phyloP scores from a whole-genome alignment of 2,888 invertebrate genomes.

The Drosophila kanekoi region DNA sequence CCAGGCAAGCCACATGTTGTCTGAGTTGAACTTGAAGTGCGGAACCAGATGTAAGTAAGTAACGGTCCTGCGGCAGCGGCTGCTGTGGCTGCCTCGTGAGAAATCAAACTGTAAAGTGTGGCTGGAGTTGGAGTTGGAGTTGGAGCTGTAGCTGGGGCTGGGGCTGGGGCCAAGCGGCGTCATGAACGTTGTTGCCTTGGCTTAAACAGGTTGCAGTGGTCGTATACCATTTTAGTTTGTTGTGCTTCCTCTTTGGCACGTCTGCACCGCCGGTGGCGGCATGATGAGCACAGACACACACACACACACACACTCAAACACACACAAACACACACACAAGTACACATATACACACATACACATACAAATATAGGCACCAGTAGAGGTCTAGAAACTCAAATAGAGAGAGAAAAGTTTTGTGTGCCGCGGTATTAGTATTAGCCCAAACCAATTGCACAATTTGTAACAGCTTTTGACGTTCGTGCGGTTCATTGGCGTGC shows the following conservation, averaged over 20 bases:
- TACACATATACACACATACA: slow-evolving; percentile 15
- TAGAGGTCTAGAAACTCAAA: slow-evolving; percentile 45
- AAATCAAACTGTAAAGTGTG: slow-evolving; percentile 79
- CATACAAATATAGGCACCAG: slow-evolving; percentile 9
- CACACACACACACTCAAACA: slow-evolving; percentile 17
- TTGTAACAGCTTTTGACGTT: slow-evolving; percentile 77
- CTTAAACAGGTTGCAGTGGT: slow-evolving; percentile 76
- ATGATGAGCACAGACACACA: slow-evolving; percentile 51
- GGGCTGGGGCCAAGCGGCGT: neutral
- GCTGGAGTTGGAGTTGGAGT: slow-evolving; percentile 41
- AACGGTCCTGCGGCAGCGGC: slow-evolving; percentile 72
- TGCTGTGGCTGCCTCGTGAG: slow-evolving; percentile 70
- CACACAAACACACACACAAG: slow-evolving; percentile 12
- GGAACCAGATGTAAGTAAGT: slow-evolving; percentile 78
- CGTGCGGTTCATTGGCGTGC: slow-evolving; percentile 38
- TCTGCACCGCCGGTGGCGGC: slow-evolving; percentile 59
- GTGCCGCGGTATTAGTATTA: slow-evolving; percentile 58
- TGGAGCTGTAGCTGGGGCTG: slow-evolving; percentile 13
- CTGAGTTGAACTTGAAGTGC: slow-evolving; percentile 75
- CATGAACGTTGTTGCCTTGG: slow-evolving; percentile 37
- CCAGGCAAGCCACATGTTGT: slow-evolving; percentile 61
- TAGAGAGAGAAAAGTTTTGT: slow-evolving; percentile 32
- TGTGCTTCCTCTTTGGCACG: slow-evolving; percentile 61
- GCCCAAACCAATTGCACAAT: slow-evolving; percentile 78
- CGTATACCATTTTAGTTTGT: slow-evolving; percentile 77